Percentiles rank a stretch among this genome's conserved stretches.
Evolutionary conservation across 1,140 invertebrate genomes (phyloP).

Genomic region (Anthonomus grandis): DNA sequence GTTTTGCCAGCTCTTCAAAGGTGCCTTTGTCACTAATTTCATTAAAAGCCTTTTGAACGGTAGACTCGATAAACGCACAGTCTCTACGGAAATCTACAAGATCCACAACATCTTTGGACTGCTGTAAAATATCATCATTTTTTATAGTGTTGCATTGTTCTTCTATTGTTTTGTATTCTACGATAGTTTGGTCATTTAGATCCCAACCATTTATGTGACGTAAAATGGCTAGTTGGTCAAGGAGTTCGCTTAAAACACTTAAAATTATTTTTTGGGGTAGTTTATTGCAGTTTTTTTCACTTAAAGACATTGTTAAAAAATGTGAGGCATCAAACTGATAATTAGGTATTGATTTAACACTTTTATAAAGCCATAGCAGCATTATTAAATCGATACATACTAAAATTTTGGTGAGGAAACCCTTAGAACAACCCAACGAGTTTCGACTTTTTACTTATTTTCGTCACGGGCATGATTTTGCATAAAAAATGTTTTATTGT

Average conservation of each 20-base stretch:
- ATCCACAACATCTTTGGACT: constrained; percentile 11
- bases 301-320: no score
- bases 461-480: no score
- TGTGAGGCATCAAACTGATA: no score
- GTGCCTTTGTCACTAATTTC: constrained; percentile 17
- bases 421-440: no score
- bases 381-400: no score
- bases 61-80: constrained; percentile 21
- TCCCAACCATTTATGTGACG: constrained; percentile 17
- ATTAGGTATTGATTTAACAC: no score
- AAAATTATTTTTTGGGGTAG: no score
- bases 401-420: no score
- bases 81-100: constrained; percentile 20
- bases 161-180: constrained; percentile 20
- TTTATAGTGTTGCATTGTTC: constrained; percentile 12
- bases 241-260: constrained; percentile 17
- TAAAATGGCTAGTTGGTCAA: constrained; percentile 26
- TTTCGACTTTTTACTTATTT: no score
- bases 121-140: constrained; percentile 6
- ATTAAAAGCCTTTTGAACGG: constrained; percentile 15
- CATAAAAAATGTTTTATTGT: no score
- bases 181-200: constrained; percentile 9
- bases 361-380: no score
- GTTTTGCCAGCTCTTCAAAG: constrained; percentile 12
- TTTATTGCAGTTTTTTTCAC: no score